These are phyloP conservation scores for Haliaeetus leucogaster DNA, from an alignment of 2,113 vertebrate species.

Conservation along the genomic window DNA sequence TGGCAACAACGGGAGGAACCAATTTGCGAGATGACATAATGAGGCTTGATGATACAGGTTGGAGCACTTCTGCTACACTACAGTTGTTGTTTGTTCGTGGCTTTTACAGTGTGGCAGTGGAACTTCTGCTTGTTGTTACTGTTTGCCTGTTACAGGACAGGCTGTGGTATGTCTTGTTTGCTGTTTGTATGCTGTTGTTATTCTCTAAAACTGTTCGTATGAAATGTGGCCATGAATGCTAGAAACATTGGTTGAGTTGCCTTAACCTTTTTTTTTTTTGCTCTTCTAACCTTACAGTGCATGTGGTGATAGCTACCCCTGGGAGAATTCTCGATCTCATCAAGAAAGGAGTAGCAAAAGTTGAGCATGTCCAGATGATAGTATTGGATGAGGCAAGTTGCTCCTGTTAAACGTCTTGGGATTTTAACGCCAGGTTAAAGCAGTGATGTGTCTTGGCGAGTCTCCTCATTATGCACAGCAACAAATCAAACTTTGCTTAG, in stretches of 20 bases:
- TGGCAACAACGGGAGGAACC: constrained; percentile 98
- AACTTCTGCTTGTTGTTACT: not conserved
- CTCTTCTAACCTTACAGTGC: constrained; percentile 78
- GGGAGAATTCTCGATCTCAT: constrained; percentile 99
- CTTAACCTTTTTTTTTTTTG: not conserved
- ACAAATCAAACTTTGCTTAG: not conserved
- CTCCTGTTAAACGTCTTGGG: not conserved
- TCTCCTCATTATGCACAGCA: not conserved
- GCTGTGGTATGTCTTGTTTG: accelerated
- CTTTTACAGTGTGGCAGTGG: not conserved
- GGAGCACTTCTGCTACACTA: not conserved
- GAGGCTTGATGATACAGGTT: constrained; percentile 97
- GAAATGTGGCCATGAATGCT: not conserved
- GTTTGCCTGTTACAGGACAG: not conserved
- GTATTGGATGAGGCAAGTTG: constrained; percentile 93
- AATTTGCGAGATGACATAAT: constrained; percentile 98
- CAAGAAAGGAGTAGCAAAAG: constrained; percentile 99
- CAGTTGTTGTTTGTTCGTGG: not conserved
- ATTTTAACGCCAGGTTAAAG: not conserved
- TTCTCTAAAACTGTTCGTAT: not conserved
- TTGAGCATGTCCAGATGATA: constrained; percentile 97
- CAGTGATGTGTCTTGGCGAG: not conserved
- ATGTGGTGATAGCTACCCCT: constrained; percentile 96
- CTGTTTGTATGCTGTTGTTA: not conserved
- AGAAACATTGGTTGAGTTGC: not conserved